A percentile compares a stretch with the other conserved stretches of the same genome.
Evolutionary conservation across 2,888 invertebrate species (phyloP).

Genomic region (Eugnorisma glareosa): DNA sequence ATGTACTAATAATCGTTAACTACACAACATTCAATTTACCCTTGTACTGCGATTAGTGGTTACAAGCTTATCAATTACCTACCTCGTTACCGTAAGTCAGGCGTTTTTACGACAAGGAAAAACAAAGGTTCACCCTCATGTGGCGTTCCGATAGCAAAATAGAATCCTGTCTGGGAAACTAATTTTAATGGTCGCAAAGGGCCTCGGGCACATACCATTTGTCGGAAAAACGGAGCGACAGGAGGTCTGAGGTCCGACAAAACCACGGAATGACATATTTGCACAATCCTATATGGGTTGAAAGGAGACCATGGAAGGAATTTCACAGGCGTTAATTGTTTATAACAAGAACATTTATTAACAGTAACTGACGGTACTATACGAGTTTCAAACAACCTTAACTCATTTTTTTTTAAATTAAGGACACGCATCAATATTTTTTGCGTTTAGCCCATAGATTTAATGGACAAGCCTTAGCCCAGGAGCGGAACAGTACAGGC

Average conservation of each 20-base stretch:
- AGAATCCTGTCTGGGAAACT: slow-evolving; percentile 80
- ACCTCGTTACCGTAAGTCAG: slow-evolving; percentile 37
- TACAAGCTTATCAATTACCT: slow-evolving; percentile 53
- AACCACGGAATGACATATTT: slow-evolving; percentile 33
- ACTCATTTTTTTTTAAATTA: background rate
- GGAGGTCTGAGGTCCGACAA: slow-evolving; percentile 1
- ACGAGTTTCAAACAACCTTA: background rate
- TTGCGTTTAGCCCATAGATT: too few species aligned
- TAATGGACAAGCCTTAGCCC: too few species aligned
- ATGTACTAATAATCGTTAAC: background rate
- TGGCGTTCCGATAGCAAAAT: slow-evolving; percentile 71
- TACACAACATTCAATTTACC: slow-evolving; percentile 1
- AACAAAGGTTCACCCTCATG: slow-evolving; percentile 66
- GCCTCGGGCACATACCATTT: slow-evolving; percentile 66
- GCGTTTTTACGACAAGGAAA: slow-evolving; percentile 54
- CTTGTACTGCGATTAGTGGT: slow-evolving; percentile 22
- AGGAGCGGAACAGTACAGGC: background rate
- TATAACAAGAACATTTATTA: slow-evolving; percentile 1
- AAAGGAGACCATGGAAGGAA: slow-evolving; percentile 6
- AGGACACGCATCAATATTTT: background rate
- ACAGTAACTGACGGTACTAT: background rate
- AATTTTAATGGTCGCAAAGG: slow-evolving; percentile 76
- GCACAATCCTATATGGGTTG: slow-evolving; percentile 23
- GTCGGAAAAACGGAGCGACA: slow-evolving; percentile 52
- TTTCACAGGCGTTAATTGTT: slow-evolving; percentile 12